Evolutionary conservation across 2,113 vertebrate species (phyloP), one percentile per base, ranked within the genome.

Genomic region (Pyxicephalus adspersus): DNA sequence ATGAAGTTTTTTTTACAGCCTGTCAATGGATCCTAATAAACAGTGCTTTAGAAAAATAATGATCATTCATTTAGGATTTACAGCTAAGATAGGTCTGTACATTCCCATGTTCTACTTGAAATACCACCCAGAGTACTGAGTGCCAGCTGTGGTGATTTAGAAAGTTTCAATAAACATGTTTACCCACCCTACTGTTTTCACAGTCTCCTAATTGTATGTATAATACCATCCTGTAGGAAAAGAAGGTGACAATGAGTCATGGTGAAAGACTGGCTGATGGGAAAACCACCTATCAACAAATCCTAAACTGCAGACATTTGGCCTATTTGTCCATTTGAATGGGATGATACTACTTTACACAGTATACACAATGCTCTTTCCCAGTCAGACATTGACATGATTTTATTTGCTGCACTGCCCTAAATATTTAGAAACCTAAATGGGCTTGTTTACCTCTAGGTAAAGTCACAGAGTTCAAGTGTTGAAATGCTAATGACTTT

Each of bases 351-450:
- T 5, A 20, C 23, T 74, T 73, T 45, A 80, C 31, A 80, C 55
- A 54, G 20, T 13, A 20, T n/a, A 15, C 19, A 81, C 79, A 81
- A 81, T 81, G 20, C n/a, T 26, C 58, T 58, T 26, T 61, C 51
- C 77, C 55, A 28, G 63, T 28, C 29, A 55, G 18, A 29, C 28
- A 71, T 29, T 64, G 71, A 20, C 60, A 72, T 28, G 52, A 57
- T 25, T 45, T 52, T 81, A 72, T 81, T 81, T 81, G 63, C 55
- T 51, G 54, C 54, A 57, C 38, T 72, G 50, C 52, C 6, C 79
- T 74, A 74, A 81, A 74, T 81, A 74, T 81, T 81, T 81, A 52
- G 68, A 65, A 38, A 81, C 17, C 57, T 65, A 38, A 81, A 73
- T 73, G 55, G 68, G 50, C 68, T 25, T 34, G 60, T 71, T 72